These are phyloP conservation scores for Poeciliopsis occidentalis DNA, from an alignment of 2,113 vertebrate species.

Conservation along the genomic window DNA sequence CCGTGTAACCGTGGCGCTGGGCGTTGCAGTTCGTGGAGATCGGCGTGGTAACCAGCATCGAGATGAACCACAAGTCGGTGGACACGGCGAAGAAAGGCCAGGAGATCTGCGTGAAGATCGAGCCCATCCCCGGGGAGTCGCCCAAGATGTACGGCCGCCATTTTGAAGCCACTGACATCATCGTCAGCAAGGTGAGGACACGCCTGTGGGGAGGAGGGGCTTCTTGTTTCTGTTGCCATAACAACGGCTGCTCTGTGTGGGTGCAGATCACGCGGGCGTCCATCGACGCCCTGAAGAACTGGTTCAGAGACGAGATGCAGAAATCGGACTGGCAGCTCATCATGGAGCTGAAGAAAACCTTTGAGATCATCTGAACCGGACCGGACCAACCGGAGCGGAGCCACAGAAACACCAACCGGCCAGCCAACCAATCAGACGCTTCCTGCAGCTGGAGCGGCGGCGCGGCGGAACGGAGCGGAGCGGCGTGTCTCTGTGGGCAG, in stretches of 20 bases:
- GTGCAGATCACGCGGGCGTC: conserved; percentile 93
- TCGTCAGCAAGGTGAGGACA: conserved; percentile 91
- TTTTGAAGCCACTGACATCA: conserved; percentile 94
- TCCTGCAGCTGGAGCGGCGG: conserved; percentile 2
- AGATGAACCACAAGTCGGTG: conserved; percentile 95
- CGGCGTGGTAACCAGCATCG: conserved; percentile 95
- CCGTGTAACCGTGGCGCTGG: background rate
- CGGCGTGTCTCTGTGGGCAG: conserved; percentile 76
- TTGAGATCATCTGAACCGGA: conserved; percentile 92
- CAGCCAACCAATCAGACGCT: background rate
- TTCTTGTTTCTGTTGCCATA: background rate
- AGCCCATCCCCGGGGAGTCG: conserved; percentile 95
- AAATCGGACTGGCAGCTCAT: conserved; percentile 99
- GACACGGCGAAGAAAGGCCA: conserved; percentile 96
- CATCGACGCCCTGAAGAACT: conserved; percentile 98
- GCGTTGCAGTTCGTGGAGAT: conserved; percentile 92
- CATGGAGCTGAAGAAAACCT: conserved; percentile 98
- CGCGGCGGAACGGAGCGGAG: background rate
- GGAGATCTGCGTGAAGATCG: conserved; percentile 97
- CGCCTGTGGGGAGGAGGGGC: background rate
- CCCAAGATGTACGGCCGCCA: conserved; percentile 99
- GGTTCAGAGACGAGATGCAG: conserved; percentile 99
- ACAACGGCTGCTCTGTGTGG: background rate
- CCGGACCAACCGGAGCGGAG: background rate
- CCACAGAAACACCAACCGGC: background rate